phyloP scores from a whole-genome alignment of 2,797 vertebrate genomes.

The Amblyopsis hoosieri region DNA sequence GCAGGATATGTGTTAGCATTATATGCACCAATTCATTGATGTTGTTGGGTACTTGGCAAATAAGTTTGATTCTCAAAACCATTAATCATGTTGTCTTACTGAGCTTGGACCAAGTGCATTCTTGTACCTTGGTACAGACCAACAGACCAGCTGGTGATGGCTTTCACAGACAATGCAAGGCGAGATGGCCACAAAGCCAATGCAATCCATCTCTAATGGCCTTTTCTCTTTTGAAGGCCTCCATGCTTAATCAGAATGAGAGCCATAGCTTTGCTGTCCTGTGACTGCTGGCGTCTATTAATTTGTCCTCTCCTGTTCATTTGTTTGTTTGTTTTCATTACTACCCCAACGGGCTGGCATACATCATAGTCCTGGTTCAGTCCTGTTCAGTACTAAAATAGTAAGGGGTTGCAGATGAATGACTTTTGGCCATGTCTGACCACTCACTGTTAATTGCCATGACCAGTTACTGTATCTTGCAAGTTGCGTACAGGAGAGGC shows the following conservation, averaged over 20 bases:
- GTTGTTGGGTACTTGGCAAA: too few relatives aligned
- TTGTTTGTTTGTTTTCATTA: constrained; percentile 67
- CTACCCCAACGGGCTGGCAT: constrained; percentile 67
- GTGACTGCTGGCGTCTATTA: constrained; percentile 61
- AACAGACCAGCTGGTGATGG: constrained; percentile 26
- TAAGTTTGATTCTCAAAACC: constrained; percentile 31
- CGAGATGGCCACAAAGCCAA: constrained; percentile 64
- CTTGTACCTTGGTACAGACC: constrained; percentile 11
- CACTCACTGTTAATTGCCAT: constrained; percentile 6
- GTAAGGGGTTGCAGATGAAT: constrained; percentile 63
- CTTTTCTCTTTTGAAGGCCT: constrained; percentile 63
- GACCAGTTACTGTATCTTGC: too few relatives aligned
- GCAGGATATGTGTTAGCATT: too few relatives aligned
- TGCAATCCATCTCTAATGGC: constrained; percentile 77
- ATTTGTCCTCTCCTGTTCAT: constrained; percentile 69
- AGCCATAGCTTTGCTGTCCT: constrained; percentile 61
- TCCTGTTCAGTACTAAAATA: constrained; percentile 67
- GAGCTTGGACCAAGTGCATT: constrained; percentile 36
- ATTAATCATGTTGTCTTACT: constrained; percentile 17
- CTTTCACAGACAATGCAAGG: constrained; percentile 42
- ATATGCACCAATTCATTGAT: too few relatives aligned
- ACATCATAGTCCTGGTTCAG: constrained; percentile 63
- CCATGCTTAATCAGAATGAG: constrained; percentile 83
- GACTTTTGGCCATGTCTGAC: constrained; percentile 38
- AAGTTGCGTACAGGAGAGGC: too few relatives aligned